A percentile compares a stretch with the other conserved stretches of the same genome.
Conservation (phyloP, 2,888 invertebrate species). For the Rhyacophila evoluta region DNA sequence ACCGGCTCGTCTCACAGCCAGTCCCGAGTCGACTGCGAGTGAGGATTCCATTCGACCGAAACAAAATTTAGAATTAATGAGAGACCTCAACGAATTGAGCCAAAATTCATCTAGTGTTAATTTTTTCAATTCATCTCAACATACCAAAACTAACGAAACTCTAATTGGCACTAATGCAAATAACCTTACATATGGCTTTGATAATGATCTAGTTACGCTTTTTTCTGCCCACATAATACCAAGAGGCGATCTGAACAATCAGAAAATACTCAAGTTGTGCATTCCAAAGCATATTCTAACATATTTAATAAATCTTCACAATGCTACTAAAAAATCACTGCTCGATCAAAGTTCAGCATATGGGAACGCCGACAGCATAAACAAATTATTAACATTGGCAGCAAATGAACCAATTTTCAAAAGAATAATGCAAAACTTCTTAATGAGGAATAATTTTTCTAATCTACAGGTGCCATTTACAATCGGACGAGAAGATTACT, state of each 20-base stretch:
- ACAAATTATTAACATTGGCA: neutral
- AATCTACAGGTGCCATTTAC: conserved; percentile 49
- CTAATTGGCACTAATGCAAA: neutral
- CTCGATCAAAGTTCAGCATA: conserved; percentile 3
- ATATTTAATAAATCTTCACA: conserved; percentile 47
- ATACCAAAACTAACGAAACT: conserved; percentile 47
- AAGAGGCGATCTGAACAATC: conserved; percentile 41
- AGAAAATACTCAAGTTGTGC: conserved; percentile 50
- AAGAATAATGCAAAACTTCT: conserved; percentile 48
- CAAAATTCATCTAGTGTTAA: conserved; percentile 44
- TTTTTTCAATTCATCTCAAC: neutral
- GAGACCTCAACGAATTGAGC: neutral
- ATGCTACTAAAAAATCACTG: conserved; percentile 45
- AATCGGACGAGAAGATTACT: conserved; percentile 27
- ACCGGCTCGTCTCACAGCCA: conserved; percentile 58
- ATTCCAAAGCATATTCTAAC: conserved; percentile 49
- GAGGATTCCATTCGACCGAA: conserved; percentile 50
- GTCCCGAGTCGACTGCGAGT: conserved; percentile 59
- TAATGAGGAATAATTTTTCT: conserved; percentile 45
- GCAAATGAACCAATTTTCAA: conserved; percentile 41
- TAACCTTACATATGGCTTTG: conserved; percentile 21
- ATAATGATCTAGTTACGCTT: conserved; percentile 46
- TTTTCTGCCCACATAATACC: conserved; percentile 53
- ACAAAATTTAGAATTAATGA: neutral
- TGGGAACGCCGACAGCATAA: neutral